phyloP scores from a whole-genome alignment of 92 coral and sea anemone species.

The Desmophyllum pertusum region DNA sequence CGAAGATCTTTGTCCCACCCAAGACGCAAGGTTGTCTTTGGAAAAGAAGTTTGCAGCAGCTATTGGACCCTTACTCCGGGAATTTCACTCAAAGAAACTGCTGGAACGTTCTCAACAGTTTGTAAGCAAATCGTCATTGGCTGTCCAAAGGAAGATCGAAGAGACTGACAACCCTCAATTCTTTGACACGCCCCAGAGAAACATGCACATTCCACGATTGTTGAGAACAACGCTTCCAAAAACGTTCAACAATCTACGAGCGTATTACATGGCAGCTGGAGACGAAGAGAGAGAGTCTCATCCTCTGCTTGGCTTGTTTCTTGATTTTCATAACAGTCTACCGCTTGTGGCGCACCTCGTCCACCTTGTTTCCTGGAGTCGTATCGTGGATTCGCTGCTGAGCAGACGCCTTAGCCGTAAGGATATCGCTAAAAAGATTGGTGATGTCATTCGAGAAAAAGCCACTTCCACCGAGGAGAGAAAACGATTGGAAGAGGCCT shows the following conservation, averaged over 20 bases:
- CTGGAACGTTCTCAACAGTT: background rate
- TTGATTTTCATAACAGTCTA: constrained; percentile 69
- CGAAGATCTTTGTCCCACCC: constrained; percentile 1
- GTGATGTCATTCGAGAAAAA: constrained; percentile 71
- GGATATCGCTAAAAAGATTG: constrained; percentile 67
- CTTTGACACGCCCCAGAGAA: constrained; percentile 48
- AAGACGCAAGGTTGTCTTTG: constrained; percentile 39
- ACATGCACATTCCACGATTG: constrained; percentile 66
- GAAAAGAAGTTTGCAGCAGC: constrained; percentile 47
- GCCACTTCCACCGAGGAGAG: constrained; percentile 41
- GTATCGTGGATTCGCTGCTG: constrained; percentile 64
- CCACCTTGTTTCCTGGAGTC: constrained; percentile 77
- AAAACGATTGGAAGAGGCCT: constrained; percentile 47
- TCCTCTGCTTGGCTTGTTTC: constrained; percentile 81
- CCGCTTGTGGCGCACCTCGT: constrained; percentile 63
- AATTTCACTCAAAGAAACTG: constrained; percentile 8
- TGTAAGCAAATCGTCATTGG: constrained; percentile 1
- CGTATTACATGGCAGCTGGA: constrained; percentile 58
- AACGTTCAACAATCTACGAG: constrained; percentile 62
- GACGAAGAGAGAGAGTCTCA: constrained; percentile 55
- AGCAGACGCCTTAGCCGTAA: constrained; percentile 81
- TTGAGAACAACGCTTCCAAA: constrained; percentile 74
- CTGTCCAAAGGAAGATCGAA: constrained; percentile 60
- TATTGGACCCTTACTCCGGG: constrained; percentile 23
- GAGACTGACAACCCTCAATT: constrained; percentile 65